Base-by-base conservation (phyloP, 2,888 invertebrate species). In the Teleogryllus oceanicus region DNA sequence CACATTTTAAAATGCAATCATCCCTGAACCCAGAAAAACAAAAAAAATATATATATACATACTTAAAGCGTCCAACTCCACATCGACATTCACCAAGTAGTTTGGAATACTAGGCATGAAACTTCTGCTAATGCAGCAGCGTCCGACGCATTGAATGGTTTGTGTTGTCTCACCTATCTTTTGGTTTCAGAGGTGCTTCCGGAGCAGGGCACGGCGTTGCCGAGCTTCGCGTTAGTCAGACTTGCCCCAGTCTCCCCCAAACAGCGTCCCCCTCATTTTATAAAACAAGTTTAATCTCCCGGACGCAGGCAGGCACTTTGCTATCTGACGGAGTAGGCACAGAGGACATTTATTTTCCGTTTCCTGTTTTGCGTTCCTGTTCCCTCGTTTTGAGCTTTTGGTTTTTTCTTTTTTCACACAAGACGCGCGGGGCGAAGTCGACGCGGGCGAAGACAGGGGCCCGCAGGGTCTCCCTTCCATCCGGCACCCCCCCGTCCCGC, bases 101-200 rank as follows among this genome's bases (percentile, higher is more conserved):
- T 62, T 62, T 62, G 62, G 62, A 62, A 62, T 62, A 13, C n/a
- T 62, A 62, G 62, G 62, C 62, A 62, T 62, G 62, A 62, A 62
- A 62, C 62, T 62, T 62, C 62, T 62, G n/a, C 62, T 62, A 18
- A 62, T 62, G 62, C 16, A 62, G 62, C 62, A 62, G 62, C 62
- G 12, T 62, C n/a, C 62, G 62, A 62, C 3, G 62, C 13, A 62
- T 62, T 62, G 62, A 62, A 62, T 62, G 62, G 62, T 62, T 62
- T 62, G 62, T 62, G 62, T 62, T 62, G 62, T 62, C 62, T 62
- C 62, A 62, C 62, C 62, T 62, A 62, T 62, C 62, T 62, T 62
- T 62, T 62, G 62, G 62, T 62, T 62, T 62, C 62, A 62, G 62
- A 62, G 62, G 62, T 18, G 62, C 62, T 62, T 62, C 62, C 62